Base-by-base conservation (phyloP, 2,797 vertebrate species). In the Luscinia luscinia region DNA sequence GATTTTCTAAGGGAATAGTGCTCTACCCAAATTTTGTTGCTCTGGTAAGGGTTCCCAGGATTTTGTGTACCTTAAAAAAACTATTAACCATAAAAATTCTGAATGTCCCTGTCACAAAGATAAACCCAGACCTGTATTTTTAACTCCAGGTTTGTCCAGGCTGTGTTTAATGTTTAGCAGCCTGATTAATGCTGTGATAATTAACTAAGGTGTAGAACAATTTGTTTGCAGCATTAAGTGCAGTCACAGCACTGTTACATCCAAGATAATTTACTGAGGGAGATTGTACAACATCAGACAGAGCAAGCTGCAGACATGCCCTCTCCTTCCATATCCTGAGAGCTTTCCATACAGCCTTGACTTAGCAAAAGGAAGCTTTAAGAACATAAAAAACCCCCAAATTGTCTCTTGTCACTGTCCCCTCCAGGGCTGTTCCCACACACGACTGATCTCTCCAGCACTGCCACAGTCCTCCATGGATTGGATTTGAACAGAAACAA, bases 181-280 rank as follows among this genome's bases (percentile, higher is more conserved):
- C 85, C 85, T 97, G 96, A 97, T 97, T 95, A 97, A 96, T 94
- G 95, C 84, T 82, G 82, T 89, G 62, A 63, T 87, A 96, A 95
- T 93, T 97, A 96, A 96, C 95, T 95, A 94, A 62, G 90, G 78
- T 68, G 73, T 81, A 61, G 91, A 95, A 93, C 90, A 94, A 94
- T 96, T 96, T 51, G 68, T 94, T 97, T 87, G 89, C 82, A 69
- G 93, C 40, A 26, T 95, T 95, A 93, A 96, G 83, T 68, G 73
- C 34, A 38, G 89, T 69, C 76, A 75, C 93, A 87, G 74, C 41
- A 48, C 62, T 18, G 19, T 93, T 97, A 89, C 76, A 80, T 94
- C 94, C 75, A 69, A 81, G 90, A 77, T 90, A 89, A 97, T 93
- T 82, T 82, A 48, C 69, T 46, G 82, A 88, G 78, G 87, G 82